phyloP scores from a whole-genome alignment of 2,888 invertebrate species.

The Liodrosophila aerea region DNA sequence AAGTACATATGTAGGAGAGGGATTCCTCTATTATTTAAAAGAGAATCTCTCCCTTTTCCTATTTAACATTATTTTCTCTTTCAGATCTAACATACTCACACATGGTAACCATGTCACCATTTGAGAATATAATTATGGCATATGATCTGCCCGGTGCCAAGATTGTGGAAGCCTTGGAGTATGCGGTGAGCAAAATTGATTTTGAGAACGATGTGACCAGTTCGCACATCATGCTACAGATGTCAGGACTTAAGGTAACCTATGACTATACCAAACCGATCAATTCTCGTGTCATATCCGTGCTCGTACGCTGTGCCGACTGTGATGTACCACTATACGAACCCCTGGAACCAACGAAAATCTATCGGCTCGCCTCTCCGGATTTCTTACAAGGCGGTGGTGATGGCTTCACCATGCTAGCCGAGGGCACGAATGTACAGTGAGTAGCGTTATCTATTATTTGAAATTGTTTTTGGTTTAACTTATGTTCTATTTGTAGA shows the following conservation, averaged over 20 bases:
- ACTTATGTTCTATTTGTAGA: slow-evolving; percentile 29
- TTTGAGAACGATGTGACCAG: slow-evolving; percentile 47
- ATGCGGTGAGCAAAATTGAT: slow-evolving; percentile 82
- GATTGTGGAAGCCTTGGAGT: slow-evolving; percentile 86
- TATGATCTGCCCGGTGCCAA: slow-evolving; percentile 87
- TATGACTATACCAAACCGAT: slow-evolving; percentile 85
- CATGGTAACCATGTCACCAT: slow-evolving; percentile 88
- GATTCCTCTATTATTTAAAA: too few relatives aligned
- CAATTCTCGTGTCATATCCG: slow-evolving; percentile 85
- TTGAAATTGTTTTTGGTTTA: background rate
- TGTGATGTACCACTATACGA: slow-evolving; percentile 85
- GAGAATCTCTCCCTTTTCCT: too few relatives aligned
- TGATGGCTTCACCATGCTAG: slow-evolving; percentile 85
- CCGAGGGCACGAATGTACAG: slow-evolving; percentile 75
- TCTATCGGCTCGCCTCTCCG: slow-evolving; percentile 86
- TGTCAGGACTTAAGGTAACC: slow-evolving; percentile 83
- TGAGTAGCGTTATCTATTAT: slow-evolving; percentile 48
- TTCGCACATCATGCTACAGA: slow-evolving; percentile 83
- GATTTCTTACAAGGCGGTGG: slow-evolving; percentile 87
- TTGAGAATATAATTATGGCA: slow-evolving; percentile 89
- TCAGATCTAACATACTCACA: slow-evolving; percentile 88
- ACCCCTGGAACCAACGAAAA: slow-evolving; percentile 84
- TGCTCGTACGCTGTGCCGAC: slow-evolving; percentile 75
- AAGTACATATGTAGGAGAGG: slow-evolving; percentile 58
- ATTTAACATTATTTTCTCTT: background rate